Evolutionary conservation across 2,888 invertebrate genomes (phyloP).

Genomic region (Microctonus hyperodae): DNA sequence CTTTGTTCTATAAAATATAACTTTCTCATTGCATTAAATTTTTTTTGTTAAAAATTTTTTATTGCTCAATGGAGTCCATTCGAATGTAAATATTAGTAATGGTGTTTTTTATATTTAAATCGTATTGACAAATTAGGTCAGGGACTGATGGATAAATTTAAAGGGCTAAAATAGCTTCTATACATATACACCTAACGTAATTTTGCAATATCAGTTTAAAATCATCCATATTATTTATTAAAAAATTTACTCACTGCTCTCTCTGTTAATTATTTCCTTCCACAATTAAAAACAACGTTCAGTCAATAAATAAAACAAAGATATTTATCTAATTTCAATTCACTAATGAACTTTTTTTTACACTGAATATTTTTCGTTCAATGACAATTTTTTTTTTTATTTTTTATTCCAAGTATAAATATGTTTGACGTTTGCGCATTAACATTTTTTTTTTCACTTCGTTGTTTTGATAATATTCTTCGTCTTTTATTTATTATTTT

Average conservation of each 20-base stretch:
- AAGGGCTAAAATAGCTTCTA: neutral
- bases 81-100: neutral
- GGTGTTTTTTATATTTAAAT: neutral
- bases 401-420: neutral
- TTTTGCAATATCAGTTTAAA: no score
- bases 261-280: neutral
- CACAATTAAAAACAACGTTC: neutral
- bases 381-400: neutral
- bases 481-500: neutral
- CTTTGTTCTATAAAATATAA: no score
- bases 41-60: no score
- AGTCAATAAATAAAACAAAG: neutral
- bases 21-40: no score
- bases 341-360: neutral
- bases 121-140: constrained; percentile 8
- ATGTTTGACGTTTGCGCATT: constrained; percentile 1
- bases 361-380: neutral
- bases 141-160: neutral
- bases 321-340: neutral
- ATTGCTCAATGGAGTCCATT: no score
- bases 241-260: no score
- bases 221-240: no score
- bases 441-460: neutral
- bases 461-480: neutral
- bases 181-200: no score